These are phyloP conservation scores for Kryphioiulus occultus DNA, from an alignment of 2,888 invertebrate genomes.

Conservation along the genomic window DNA sequence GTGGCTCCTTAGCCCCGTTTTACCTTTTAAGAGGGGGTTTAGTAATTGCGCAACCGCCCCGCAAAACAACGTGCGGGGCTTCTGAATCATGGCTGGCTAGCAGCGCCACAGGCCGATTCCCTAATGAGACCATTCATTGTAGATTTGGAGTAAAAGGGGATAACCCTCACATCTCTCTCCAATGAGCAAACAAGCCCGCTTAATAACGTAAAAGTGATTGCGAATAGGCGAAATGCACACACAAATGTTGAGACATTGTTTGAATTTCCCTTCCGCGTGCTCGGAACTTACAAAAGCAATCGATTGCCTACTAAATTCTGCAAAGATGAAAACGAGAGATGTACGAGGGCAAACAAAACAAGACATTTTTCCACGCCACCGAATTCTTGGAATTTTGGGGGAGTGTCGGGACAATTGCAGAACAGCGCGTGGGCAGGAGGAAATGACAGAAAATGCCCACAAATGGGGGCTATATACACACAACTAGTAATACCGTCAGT, in stretches of 20 bases:
- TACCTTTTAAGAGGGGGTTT: neutral
- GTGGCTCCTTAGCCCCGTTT: neutral
- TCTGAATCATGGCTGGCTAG: neutral
- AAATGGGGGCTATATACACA: too few relatives aligned
- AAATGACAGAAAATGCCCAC: too few relatives aligned
- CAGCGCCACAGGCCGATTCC: neutral
- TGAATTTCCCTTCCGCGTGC: neutral
- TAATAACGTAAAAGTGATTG: neutral
- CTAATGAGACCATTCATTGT: conserved; percentile 5
- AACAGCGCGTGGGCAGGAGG: too few relatives aligned
- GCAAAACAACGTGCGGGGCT: neutral
- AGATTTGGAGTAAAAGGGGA: neutral
- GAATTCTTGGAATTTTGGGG: too few relatives aligned
- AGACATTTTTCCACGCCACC: neutral
- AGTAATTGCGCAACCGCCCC: neutral
- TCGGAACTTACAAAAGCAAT: neutral
- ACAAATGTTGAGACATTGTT: neutral
- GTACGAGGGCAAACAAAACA: neutral
- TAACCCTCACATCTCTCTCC: neutral
- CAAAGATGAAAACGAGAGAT: neutral
- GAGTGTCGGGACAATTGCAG: too few relatives aligned
- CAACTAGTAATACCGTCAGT: too few relatives aligned
- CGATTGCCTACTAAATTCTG: neutral
- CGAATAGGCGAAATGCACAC: neutral
- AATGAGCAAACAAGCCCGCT: neutral